phyloP scores from a whole-genome alignment of 2,888 invertebrate genomes.

The Drosophila heteroneura region DNA sequence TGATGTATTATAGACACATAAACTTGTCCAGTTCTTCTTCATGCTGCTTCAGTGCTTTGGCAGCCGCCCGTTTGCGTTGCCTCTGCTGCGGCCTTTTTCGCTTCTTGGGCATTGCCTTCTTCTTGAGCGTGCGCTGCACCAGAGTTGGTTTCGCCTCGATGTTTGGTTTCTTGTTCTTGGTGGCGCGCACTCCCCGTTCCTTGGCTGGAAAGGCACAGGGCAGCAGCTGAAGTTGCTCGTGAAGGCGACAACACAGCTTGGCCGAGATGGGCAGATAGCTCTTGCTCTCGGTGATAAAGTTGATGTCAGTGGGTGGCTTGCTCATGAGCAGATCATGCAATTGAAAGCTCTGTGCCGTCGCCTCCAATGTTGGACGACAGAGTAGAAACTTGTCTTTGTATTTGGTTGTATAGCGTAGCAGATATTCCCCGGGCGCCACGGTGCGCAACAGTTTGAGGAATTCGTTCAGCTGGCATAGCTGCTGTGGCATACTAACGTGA shows the following conservation, averaged over 20 bases:
- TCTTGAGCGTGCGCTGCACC: conserved; percentile 3
- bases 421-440: conserved; percentile 68
- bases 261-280: conserved; percentile 71
- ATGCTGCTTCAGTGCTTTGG: conserved; percentile 4
- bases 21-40: conserved; percentile 39
- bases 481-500: conserved; percentile 56
- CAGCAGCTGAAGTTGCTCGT: conserved; percentile 64
- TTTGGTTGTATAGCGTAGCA: conserved; percentile 75
- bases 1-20: conserved; percentile 45
- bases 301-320: conserved; percentile 55
- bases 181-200: background rate
- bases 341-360: conserved; percentile 60
- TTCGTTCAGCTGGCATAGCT: conserved; percentile 69
- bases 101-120: background rate
- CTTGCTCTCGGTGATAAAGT: conserved; percentile 66
- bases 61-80: conserved; percentile 17
- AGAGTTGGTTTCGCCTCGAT: background rate
- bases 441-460: conserved; percentile 72
- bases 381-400: conserved; percentile 76
- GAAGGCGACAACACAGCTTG: conserved; percentile 70
- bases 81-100: background rate
- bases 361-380: conserved; percentile 61
- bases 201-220: conserved; percentile 74
- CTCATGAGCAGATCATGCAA: conserved; percentile 62
- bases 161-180: background rate